These are phyloP conservation scores for Maniola jurtina DNA, from an alignment of 1,140 invertebrate genomes.

Conservation along the genomic window DNA sequence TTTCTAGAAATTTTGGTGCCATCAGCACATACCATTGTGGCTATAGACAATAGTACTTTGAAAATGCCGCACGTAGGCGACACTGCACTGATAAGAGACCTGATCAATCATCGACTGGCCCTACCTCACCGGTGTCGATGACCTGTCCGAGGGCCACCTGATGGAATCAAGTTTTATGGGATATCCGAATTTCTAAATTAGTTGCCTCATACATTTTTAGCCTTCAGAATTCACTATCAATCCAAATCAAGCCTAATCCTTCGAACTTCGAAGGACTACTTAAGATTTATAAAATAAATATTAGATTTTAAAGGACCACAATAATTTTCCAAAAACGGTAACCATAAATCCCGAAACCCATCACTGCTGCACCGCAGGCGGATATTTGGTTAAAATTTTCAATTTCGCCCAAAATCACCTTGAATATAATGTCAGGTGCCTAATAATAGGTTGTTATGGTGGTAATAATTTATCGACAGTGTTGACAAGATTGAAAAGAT, in stretches of 20 bases:
- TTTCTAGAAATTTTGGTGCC: conserved; percentile 18
- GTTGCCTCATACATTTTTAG: conserved; percentile 18
- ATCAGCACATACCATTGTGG: conserved; percentile 54
- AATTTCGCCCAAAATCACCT: conserved; percentile 63
- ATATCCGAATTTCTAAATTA: conserved; percentile 46
- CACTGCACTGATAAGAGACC: conserved; percentile 65
- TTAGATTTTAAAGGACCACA: conserved; percentile 49
- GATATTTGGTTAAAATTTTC: conserved; percentile 62
- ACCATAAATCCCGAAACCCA: conserved; percentile 68
- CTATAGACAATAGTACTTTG: conserved; percentile 71
- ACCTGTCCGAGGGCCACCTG: conserved; percentile 61
- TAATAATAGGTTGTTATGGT: conserved; percentile 70
- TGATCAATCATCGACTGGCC: conserved; percentile 74
- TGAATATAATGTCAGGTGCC: conserved; percentile 70
- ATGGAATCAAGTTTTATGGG: conserved; percentile 63
- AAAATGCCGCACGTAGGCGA: conserved; percentile 70
- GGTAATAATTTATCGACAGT: conserved; percentile 68
- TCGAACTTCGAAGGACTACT: conserved; percentile 33
- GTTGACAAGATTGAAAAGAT: conserved; percentile 67
- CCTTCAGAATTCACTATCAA: conserved; percentile 24
- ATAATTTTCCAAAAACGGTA: conserved; percentile 45
- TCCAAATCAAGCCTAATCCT: conserved; percentile 25
- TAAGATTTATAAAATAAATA: conserved; percentile 33
- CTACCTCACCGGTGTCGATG: conserved; percentile 69
- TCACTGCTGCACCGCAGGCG: conserved; percentile 60